Evolutionary conservation across 2,113 vertebrate species (phyloP), one percentile per base, ranked within the genome.

Genomic region (rat (Rattus norvegicus)): DNA sequence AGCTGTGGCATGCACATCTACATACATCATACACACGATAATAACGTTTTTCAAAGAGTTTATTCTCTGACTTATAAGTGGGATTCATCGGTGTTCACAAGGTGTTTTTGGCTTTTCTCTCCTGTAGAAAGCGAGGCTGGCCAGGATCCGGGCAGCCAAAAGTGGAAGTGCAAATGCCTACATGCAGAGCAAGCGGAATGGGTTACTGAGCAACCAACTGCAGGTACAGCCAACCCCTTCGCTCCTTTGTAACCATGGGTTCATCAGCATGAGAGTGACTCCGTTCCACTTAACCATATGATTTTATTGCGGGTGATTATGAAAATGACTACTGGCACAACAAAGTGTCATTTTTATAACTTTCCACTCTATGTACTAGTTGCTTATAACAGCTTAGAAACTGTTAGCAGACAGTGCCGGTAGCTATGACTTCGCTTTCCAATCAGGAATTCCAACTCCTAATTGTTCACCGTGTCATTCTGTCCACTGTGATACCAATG

Each of bases 161-260:
- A 99, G 98, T 65, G 99, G 99, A 96, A 99, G 99, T 28, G 99
- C 99, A 97, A 99, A 99, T 90, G 99, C 99, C 94, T 99, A 99
- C 99, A 99, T 99, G 99, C 99, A 99, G 98, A 99, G 99, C 99
- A 99, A 99, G 99, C 98, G 99, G 97, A 99, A 99, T 39, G 99
- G 99, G 98, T 98, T 99, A 98, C 99, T 99, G 98, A 99, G 98
- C 97, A 98, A 99, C 98, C 98, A 98, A 63, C 98, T 99, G 96
- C 99, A 99, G 99, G 99, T 99, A 99, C 98, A 94, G 39, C 20
- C 36, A 36, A 84, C 20, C 52, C 4, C 85, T 52, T 75, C 33
- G 0, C n/a, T 52, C 93, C 14, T 76, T 19, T 24, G 54, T 39
- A 86, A 84, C 79, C 86, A 56, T 79, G 47, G 17, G 24, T 63